Conservation (phyloP, 1,140 invertebrate genomes). For the Laodelphax striatellus region DNA sequence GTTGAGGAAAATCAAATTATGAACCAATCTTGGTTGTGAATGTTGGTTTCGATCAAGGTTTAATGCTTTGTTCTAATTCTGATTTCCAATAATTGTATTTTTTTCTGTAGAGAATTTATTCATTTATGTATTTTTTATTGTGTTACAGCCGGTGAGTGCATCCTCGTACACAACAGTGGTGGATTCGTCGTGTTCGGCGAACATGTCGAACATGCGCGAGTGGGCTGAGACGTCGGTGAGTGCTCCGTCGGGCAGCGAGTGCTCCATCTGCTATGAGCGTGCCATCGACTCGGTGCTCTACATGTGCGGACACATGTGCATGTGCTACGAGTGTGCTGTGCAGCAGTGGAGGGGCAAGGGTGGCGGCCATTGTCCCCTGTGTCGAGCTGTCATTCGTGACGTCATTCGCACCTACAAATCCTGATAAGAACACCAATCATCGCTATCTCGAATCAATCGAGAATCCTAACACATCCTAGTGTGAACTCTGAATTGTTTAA, state of each 20-base stretch:
- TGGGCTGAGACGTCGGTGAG: conserved; percentile 30
- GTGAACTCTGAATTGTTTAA: no score
- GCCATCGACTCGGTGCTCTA: conserved; percentile 88
- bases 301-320: conserved; percentile 97
- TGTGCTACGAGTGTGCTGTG: conserved; percentile 93
- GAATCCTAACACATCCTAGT: no score
- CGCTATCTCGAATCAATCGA: no score
- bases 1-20: no score
- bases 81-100: no score
- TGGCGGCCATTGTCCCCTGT: conserved; percentile 87
- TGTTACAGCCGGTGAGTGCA: conserved; percentile 33
- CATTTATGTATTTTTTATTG: no score
- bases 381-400: conserved; percentile 81
- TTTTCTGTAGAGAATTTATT: no score
- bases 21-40: no score
- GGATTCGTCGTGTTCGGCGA: conserved; percentile 20
- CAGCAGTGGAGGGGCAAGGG: conserved; percentile 83
- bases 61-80: no score
- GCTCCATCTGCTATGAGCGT: conserved; percentile 90
- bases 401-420: conserved; percentile 92
- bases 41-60: no score
- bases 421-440: conserved; percentile 18
- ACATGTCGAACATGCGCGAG: conserved; percentile 22
- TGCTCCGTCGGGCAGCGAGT: conserved; percentile 45
- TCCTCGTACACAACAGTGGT: conserved; percentile 29